phyloP scores from a whole-genome alignment of 2,797 vertebrate species.

The Acanthis flammea region DNA sequence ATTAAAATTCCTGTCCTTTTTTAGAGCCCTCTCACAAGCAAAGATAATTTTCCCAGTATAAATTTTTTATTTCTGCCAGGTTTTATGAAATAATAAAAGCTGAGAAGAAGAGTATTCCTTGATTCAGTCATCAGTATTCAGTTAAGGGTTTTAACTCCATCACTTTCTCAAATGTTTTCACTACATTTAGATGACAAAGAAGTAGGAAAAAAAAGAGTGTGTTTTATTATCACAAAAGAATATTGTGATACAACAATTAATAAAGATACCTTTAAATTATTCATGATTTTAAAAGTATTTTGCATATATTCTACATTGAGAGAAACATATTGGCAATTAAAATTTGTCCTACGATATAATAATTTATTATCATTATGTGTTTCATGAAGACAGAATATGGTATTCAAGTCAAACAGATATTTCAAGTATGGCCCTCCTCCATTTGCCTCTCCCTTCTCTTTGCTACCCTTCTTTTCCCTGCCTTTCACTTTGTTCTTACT shows the following conservation, averaged over 20 bases:
- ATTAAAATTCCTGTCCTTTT: neutral
- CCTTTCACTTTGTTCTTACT: neutral
- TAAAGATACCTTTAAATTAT: neutral
- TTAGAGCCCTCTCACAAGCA: neutral
- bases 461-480: neutral
- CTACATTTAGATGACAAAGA: neutral
- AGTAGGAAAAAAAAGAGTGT: neutral
- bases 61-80: neutral
- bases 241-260: neutral
- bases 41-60: neutral
- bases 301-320: neutral
- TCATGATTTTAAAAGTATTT: neutral
- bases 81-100: neutral
- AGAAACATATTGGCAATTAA: neutral
- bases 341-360: neutral
- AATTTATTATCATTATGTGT: neutral
- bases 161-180: neutral
- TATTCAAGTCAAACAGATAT: neutral
- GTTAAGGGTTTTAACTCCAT: neutral
- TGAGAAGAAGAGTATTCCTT: neutral
- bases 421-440: neutral
- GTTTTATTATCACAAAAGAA: neutral
- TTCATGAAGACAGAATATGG: neutral
- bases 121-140: neutral
- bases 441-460: neutral